Evolutionary conservation across 2,797 vertebrate genomes (phyloP).

Genomic region (Cyclura pinguis): DNA sequence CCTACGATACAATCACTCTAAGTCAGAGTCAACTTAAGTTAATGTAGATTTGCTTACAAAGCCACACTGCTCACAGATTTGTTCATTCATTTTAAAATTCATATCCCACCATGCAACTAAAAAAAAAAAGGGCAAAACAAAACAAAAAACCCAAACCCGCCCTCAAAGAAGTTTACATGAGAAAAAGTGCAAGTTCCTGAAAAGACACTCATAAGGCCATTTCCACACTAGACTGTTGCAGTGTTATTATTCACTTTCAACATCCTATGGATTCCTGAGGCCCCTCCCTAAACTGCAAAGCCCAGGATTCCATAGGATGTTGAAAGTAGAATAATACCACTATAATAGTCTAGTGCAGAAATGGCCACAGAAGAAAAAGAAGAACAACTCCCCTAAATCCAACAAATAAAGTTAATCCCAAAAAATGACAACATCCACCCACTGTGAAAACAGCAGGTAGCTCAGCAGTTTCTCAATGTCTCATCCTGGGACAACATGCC

Average conservation of each 20-base stretch:
- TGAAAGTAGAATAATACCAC: too few relatives aligned
- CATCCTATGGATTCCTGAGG: too few relatives aligned
- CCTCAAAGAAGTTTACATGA: background rate
- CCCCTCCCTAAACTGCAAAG: too few relatives aligned
- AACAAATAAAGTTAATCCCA: background rate
- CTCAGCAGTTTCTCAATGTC: background rate
- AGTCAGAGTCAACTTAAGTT: background rate
- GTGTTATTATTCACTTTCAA: too few relatives aligned
- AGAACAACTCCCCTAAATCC: background rate
- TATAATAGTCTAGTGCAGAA: too few relatives aligned
- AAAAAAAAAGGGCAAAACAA: background rate
- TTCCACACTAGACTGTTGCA: too few relatives aligned
- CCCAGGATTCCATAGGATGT: too few relatives aligned
- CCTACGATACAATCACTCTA: too few relatives aligned
- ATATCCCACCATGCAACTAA: background rate
- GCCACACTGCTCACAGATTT: background rate
- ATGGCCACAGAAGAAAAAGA: background rate
- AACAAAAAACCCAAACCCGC: too few relatives aligned
- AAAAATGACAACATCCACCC: background rate
- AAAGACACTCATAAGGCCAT: background rate
- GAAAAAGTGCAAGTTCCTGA: background rate
- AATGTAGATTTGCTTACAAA: background rate
- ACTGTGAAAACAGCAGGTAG: background rate
- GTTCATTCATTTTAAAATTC: background rate
- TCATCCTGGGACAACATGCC: background rate